These are phyloP conservation scores for Porites divaricata DNA, from an alignment of 92 coral and sea anemone species.

Conservation along the genomic window DNA sequence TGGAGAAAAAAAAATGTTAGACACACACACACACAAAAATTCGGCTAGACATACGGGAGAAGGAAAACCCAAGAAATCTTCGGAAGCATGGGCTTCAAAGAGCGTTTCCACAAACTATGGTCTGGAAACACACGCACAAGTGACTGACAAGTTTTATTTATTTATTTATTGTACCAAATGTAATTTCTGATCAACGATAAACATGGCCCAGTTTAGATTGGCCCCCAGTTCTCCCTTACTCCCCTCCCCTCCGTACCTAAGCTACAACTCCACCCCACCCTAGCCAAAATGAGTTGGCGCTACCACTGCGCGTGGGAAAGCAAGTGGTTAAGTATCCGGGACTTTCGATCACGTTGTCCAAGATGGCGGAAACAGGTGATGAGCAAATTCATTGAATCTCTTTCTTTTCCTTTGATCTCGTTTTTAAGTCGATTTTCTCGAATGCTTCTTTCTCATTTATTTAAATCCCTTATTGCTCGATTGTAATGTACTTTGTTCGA, in stretches of 20 bases:
- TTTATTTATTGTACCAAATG: too few relatives aligned
- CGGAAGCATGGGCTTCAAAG: too few relatives aligned
- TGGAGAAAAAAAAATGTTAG: too few relatives aligned
- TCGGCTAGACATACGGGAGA: too few relatives aligned
- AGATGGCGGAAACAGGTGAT: conserved; percentile 99
- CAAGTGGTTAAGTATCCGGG: too few relatives aligned
- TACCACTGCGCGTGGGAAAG: conserved; percentile 14
- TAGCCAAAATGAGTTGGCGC: conserved; percentile 55
- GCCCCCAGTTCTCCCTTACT: background rate
- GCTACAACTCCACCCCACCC: background rate
- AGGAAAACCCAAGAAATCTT: too few relatives aligned
- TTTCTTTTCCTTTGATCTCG: conserved; percentile 34
- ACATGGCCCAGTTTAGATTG: background rate
- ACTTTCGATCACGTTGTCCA: conserved; percentile 83
- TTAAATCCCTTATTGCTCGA: background rate
- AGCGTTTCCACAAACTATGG: too few relatives aligned
- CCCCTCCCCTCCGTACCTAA: background rate
- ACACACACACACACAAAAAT: too few relatives aligned
- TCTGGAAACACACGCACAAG: too few relatives aligned
- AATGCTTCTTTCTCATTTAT: background rate
- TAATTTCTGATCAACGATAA: too few relatives aligned
- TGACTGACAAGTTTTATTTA: too few relatives aligned
- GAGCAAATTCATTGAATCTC: conserved; percentile 12
- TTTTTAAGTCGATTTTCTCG: background rate
- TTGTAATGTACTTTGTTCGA: conserved; percentile 6